Percentiles rank a stretch among this genome's conserved stretches.
Evolutionary conservation across 2,888 invertebrate species (phyloP).

Genomic region (Romanomermis culicivorax): DNA sequence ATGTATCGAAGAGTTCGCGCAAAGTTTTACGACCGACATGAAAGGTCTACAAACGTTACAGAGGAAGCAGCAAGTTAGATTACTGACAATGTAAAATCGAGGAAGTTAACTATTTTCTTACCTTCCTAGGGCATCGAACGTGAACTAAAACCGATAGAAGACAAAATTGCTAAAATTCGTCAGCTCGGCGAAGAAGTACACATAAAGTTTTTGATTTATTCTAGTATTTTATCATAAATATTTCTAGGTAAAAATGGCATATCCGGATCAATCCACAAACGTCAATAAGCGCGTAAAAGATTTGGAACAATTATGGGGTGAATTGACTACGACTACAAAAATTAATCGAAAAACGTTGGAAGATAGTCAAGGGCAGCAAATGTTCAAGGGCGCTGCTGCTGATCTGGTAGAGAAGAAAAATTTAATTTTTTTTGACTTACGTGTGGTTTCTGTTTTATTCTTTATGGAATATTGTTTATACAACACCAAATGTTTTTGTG

Average conservation of each 20-base stretch:
- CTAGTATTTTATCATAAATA: not conserved
- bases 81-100: no score
- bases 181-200: slow-evolving; percentile 53
- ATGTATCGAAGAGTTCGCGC: not conserved
- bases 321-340: slow-evolving; percentile 54
- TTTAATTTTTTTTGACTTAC: no score
- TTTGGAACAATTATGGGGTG: slow-evolving; percentile 65
- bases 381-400: slow-evolving; percentile 42
- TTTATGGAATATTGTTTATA: no score
- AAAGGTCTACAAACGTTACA: slow-evolving; percentile 19
- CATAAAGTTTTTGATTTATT: no score
- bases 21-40: slow-evolving; percentile 34
- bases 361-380: slow-evolving; percentile 81
- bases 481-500: no score
- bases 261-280: slow-evolving; percentile 67
- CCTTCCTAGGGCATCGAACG: slow-evolving; percentile 55
- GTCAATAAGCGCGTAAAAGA: slow-evolving; percentile 62
- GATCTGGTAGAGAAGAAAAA: slow-evolving; percentile 6
- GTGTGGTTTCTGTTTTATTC: no score
- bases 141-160: slow-evolving; percentile 76
- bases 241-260: slow-evolving; percentile 39
- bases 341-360: slow-evolving; percentile 63
- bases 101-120: slow-evolving; percentile 2
- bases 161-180: slow-evolving; percentile 64
- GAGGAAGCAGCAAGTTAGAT: slow-evolving; percentile 50